A percentile compares a stretch with the other conserved stretches of the same genome.
Evolutionary conservation across 2,113 vertebrate genomes (phyloP).

Genomic region (Morone chrysops): DNA sequence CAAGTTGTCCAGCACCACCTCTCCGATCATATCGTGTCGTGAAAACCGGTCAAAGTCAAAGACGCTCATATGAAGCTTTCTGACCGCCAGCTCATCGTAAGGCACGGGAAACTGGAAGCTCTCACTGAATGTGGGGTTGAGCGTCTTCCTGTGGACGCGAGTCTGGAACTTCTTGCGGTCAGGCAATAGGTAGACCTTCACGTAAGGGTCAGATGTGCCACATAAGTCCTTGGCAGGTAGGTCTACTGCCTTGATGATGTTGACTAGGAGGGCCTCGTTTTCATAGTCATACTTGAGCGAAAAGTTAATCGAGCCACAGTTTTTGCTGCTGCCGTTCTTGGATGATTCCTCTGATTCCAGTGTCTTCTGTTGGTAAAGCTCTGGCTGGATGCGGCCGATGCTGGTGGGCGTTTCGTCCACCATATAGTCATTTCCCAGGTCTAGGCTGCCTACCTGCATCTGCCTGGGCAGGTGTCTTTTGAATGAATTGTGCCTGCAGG

Average conservation of each 20-base stretch:
- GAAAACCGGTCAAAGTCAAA: slow-evolving; percentile 99
- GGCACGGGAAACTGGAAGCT: slow-evolving; percentile 96
- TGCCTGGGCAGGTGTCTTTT: slow-evolving; percentile 94
- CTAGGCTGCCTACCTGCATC: slow-evolving; percentile 94
- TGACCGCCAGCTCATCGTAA: slow-evolving; percentile 91
- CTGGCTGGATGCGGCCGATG: slow-evolving; percentile 95
- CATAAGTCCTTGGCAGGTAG: slow-evolving; percentile 98
- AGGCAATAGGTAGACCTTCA: slow-evolving; percentile 98
- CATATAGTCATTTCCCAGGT: slow-evolving; percentile 87
- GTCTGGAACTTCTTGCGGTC: slow-evolving; percentile 99
- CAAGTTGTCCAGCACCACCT: slow-evolving; percentile 97
- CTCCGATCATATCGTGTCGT: slow-evolving; percentile 98
- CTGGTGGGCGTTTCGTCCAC: slow-evolving; percentile 89
- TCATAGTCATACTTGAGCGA: slow-evolving; percentile 97
- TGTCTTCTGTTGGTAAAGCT: slow-evolving; percentile 93
- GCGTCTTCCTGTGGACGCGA: slow-evolving; percentile 96
- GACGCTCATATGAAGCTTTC: slow-evolving; percentile 97
- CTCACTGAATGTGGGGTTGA: slow-evolving; percentile 96
- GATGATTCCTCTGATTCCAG: slow-evolving; percentile 90
- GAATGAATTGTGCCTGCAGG: slow-evolving; percentile 94
- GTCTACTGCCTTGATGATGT: slow-evolving; percentile 93
- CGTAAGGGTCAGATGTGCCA: slow-evolving; percentile 97
- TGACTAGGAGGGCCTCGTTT: slow-evolving; percentile 91
- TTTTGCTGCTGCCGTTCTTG: slow-evolving; percentile 87
- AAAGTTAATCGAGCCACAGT: slow-evolving; percentile 96